A percentile compares a stretch with the other conserved stretches of the same genome.
Conservation (phyloP, 1,140 invertebrate species). For the Drosophila seguyi region DNA sequence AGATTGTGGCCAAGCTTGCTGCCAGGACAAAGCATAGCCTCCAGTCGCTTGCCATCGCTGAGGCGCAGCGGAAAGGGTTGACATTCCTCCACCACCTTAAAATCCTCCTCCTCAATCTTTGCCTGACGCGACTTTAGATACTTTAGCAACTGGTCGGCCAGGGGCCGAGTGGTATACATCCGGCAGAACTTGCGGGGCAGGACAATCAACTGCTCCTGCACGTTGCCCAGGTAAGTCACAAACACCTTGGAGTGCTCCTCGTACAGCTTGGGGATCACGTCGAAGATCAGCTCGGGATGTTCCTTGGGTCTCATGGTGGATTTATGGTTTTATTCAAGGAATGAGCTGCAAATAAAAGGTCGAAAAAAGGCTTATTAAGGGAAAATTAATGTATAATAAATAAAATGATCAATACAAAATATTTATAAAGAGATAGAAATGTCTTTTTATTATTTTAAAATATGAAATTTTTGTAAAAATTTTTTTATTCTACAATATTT, state of each 20-base stretch:
- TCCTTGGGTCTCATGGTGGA: conserved; percentile 53
- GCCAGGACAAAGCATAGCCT: conserved; percentile 62
- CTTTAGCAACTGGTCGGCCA: conserved; percentile 44
- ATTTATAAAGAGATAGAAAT: no score
- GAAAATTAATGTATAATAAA: neutral
- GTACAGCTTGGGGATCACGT: conserved; percentile 62
- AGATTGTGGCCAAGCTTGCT: conserved; percentile 46
- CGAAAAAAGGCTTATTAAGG: neutral
- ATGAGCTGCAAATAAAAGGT: neutral
- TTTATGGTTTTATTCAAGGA: neutral
- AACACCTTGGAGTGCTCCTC: conserved; percentile 56
- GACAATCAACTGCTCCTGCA: conserved; percentile 39
- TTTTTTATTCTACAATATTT: no score
- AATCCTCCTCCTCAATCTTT: conserved; percentile 40
- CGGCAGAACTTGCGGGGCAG: conserved; percentile 58
- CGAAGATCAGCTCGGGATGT: conserved; percentile 57
- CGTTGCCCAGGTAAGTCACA: conserved; percentile 40
- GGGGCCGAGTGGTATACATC: conserved; percentile 61
- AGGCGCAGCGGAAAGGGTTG: conserved; percentile 48
- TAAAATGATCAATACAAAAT: neutral
- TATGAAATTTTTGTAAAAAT: no score
- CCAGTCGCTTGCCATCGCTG: conserved; percentile 54
- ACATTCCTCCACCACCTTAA: conserved; percentile 43
- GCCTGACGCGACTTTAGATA: conserved; percentile 37
- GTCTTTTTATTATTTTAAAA: no score